A percentile compares a stretch with the other conserved stretches of the same genome.
Evolutionary conservation across 2,888 invertebrate species (phyloP).

Genomic region (Adelognathus sp.): DNA sequence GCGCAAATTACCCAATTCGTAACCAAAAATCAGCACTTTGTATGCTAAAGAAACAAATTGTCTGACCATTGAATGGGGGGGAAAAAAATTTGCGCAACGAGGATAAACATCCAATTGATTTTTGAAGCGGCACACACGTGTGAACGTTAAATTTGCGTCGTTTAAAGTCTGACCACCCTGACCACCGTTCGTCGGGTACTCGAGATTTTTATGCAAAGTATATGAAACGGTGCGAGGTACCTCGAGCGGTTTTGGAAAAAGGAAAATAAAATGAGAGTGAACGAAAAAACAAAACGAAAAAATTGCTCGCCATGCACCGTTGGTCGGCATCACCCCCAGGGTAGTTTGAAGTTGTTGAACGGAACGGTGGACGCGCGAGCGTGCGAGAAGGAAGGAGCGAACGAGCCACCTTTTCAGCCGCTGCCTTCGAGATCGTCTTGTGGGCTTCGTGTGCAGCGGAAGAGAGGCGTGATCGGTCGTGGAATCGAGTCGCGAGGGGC

Average conservation of each 20-base stretch:
- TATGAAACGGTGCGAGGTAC: slow-evolving; percentile 45
- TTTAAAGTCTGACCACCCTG: slow-evolving; percentile 62
- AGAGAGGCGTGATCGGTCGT: not conserved
- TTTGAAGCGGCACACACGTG: slow-evolving; percentile 31
- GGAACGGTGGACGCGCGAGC: slow-evolving; percentile 15
- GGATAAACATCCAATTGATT: slow-evolving; percentile 53
- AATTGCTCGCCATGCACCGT: slow-evolving; percentile 64
- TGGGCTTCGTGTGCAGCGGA: slow-evolving; percentile 21
- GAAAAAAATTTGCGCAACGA: not conserved
- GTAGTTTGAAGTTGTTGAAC: slow-evolving; percentile 19
- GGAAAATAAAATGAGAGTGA: not conserved
- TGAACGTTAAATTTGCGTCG: slow-evolving; percentile 52
- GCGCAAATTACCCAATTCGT: not conserved
- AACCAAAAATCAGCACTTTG: not conserved
- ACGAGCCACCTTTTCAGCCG: not conserved
- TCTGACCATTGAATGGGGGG: not conserved
- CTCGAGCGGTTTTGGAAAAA: not conserved
- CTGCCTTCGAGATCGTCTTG: slow-evolving; percentile 34
- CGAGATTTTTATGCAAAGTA: slow-evolving; percentile 69
- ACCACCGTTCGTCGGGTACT: slow-evolving; percentile 46
- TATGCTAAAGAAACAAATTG: not conserved
- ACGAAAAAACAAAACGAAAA: slow-evolving; percentile 50
- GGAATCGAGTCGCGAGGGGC: slow-evolving; percentile 15
- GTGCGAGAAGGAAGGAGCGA: not conserved
- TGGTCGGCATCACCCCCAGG: slow-evolving; percentile 50